Evolutionary conservation across 2,888 invertebrate species (phyloP).

Genomic region (Frankliniella intonsa): DNA sequence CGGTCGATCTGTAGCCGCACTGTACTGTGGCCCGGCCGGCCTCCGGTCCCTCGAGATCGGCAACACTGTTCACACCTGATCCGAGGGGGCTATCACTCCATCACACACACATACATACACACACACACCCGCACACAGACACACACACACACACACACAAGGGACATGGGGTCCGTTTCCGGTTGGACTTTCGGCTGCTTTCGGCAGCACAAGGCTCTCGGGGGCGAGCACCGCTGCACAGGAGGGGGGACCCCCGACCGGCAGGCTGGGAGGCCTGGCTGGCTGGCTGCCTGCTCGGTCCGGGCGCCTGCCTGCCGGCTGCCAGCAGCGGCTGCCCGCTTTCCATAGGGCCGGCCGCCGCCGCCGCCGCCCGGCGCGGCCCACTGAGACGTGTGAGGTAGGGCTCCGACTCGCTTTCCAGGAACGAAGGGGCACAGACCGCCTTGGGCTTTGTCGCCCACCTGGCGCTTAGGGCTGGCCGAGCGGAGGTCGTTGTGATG

Average conservation of each 20-base stretch:
- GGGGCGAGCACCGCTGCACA: no score
- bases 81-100: not conserved
- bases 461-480: no score
- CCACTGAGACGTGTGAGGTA: not conserved
- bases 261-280: no score
- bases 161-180: not conserved
- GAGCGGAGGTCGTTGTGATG: no score
- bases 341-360: not conserved
- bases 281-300: no score
- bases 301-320: not conserved
- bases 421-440: no score
- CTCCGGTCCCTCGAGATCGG: not conserved
- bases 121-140: not conserved
- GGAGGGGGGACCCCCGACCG: no score
- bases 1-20: no score
- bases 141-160: not conserved
- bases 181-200: not conserved
- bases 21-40: not conserved
- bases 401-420: not conserved
- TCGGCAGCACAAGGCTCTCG: no score
- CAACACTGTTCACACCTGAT: not conserved
- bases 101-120: not conserved
- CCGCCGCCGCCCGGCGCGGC: not conserved
- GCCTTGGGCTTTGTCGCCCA: no score
- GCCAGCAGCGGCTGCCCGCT: not conserved